These are phyloP conservation scores for Agonopterix heracliana DNA, from an alignment of 2,888 invertebrate species.

Conservation along the genomic window DNA sequence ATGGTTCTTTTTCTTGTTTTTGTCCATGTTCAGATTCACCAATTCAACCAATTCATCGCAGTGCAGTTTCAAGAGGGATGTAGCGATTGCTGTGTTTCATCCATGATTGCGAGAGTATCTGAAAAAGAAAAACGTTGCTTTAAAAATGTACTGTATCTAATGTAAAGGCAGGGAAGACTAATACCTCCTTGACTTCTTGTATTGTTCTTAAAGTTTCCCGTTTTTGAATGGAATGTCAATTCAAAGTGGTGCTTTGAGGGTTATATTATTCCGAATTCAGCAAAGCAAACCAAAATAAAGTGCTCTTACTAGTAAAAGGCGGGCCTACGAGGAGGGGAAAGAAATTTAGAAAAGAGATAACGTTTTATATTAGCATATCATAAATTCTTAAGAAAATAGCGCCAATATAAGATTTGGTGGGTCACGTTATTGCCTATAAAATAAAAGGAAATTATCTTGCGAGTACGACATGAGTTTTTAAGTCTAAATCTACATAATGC, in stretches of 20 bases:
- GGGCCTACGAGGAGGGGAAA: constrained; percentile 35
- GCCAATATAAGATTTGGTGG: neutral
- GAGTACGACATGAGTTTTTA: no score
- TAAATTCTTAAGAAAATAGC: constrained; percentile 8
- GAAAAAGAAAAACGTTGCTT: constrained; percentile 22
- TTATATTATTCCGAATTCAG: constrained; percentile 35
- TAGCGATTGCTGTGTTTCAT: neutral
- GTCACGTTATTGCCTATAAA: constrained; percentile 3
- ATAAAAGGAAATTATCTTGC: neutral
- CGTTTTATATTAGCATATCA: constrained; percentile 12
- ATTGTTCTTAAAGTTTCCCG: no score
- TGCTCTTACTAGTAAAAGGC: constrained; percentile 46
- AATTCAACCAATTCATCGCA: no score
- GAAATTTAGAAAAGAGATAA: constrained; percentile 27
- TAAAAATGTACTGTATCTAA: constrained; percentile 12
- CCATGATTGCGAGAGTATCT: constrained; percentile 23
- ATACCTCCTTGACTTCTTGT: no score
- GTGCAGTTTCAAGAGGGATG: neutral
- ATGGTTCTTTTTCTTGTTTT: constrained; percentile 63
- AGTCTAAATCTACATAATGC: no score
- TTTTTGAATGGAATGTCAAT: constrained; percentile 17
- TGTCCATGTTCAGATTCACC: constrained; percentile 52
- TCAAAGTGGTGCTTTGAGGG: constrained; percentile 17
- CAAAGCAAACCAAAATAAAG: constrained; percentile 36
- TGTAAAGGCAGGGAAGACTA: constrained; percentile 5